Evolutionary conservation across 2,797 vertebrate genomes (phyloP), one percentile per base, ranked within the genome.

Genomic region (Spinibarbus caldwelli): DNA sequence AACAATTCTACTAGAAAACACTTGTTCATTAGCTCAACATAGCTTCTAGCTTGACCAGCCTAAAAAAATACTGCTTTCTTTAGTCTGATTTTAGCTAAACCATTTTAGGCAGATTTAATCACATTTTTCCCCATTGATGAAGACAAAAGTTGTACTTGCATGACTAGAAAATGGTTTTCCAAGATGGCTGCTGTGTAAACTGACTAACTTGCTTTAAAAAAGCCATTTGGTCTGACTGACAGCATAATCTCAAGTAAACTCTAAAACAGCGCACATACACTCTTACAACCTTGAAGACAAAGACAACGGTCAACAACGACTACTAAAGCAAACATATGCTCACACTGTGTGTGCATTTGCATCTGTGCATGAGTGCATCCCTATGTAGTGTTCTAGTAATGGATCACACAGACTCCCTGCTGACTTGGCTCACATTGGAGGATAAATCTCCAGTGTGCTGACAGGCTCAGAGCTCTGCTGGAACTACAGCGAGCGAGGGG

Each of bases 361-460:
- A n/a, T 57, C 15, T 73, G 59, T 73, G 73, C 84, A 72, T 83
- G 75, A 77, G 80, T 62, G 64, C 49, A 75, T 78, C 72, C 23
- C 68, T 62, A 64, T 86, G 85, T 79, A 29, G 26, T 76, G 21
- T 70, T 31, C 29, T 82, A 78, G 80, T 82, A 88, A 82, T 86
- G 75, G 72, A 68, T 88, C 85, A 83, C 26, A 49, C 83, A 72
- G 80, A 68, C 78, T 79, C 75, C 86, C 77, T 86, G 78, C 86
- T 87, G 85, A 83, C 84, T 77, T 66, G 47, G 34, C 75, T 86
- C 57, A 75, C 83, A 72, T 70, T 64, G 88, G 85, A 89, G 91
- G 89, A 93, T 89, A 91, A 93, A 92, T 91, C 89, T 89, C 72
- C 78, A 77, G 82, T 81, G 86, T 89, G 90, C 88, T 87, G 91